These are phyloP conservation scores for Boleophthalmus pectinirostris DNA, from an alignment of 2,113 vertebrate species.

Conservation along the genomic window DNA sequence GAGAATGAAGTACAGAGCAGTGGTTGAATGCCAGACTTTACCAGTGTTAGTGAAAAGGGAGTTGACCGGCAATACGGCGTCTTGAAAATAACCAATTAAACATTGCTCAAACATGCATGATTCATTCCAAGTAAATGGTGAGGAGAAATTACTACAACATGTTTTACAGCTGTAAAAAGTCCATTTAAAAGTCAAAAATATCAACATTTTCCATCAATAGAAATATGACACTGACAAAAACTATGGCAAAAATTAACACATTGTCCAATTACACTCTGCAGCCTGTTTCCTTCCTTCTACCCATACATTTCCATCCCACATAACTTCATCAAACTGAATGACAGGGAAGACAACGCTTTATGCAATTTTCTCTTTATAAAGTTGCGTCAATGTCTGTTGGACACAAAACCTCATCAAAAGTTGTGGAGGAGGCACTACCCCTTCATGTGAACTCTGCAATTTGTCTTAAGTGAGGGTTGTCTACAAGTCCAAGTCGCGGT, in stretches of 20 bases:
- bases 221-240: too few relatives aligned
- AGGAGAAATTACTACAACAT: too few relatives aligned
- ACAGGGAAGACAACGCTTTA: constrained; percentile 12
- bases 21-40: too few relatives aligned
- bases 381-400: constrained; percentile 20
- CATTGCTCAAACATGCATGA: too few relatives aligned
- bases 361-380: constrained; percentile 16
- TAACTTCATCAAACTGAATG: constrained; percentile 16
- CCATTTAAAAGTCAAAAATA: too few relatives aligned
- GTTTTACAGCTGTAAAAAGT: too few relatives aligned
- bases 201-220: too few relatives aligned
- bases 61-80: too few relatives aligned
- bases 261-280: neutral
- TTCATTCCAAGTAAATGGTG: too few relatives aligned
- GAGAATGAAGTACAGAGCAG: too few relatives aligned
- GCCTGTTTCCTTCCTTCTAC: neutral
- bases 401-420: constrained; percentile 33
- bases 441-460: constrained; percentile 33
- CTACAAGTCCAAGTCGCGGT: constrained; percentile 32
- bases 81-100: too few relatives aligned
- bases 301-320: constrained; percentile 7
- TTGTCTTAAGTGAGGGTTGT: constrained; percentile 44
- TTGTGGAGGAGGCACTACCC: constrained; percentile 22
- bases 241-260: neutral
- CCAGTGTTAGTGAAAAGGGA: too few relatives aligned